These are phyloP conservation scores for Brachyalestes nurse DNA, from an alignment of 2,797 vertebrate species.

Conservation along the genomic window DNA sequence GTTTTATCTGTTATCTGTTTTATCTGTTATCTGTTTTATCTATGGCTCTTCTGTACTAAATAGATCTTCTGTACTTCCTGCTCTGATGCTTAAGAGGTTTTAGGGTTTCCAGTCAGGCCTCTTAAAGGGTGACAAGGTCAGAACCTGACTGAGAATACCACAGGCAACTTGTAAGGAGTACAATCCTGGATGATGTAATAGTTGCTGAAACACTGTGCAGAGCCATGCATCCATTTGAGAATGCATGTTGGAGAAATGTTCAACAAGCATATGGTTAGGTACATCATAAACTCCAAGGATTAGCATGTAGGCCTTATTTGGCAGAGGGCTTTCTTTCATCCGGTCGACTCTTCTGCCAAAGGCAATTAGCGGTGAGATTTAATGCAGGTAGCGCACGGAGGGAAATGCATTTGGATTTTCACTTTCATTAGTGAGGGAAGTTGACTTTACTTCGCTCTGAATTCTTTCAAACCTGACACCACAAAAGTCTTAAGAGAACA, in stretches of 20 bases:
- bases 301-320: conserved; percentile 17
- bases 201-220: not conserved
- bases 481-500: conserved; percentile 3
- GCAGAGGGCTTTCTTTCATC: conserved; percentile 24
- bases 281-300: conserved; percentile 30
- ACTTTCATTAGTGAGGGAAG: not conserved
- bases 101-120: not conserved
- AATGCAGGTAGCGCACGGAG: not conserved
- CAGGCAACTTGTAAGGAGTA: not conserved
- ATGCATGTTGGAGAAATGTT: not conserved
- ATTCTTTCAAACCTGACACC: not conserved
- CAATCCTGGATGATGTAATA: not conserved
- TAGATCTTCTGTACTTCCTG: not conserved
- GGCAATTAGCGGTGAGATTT: conserved; percentile 7
- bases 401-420: not conserved
- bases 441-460: not conserved
- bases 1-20: too few relatives aligned
- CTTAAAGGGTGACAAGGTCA: not conserved
- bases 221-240: conserved; percentile 8
- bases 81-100: not conserved
- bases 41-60: too few relatives aligned
- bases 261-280: conserved; percentile 38
- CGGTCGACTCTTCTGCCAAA: conserved; percentile 23
- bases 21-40: too few relatives aligned
- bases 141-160: not conserved